These are phyloP conservation scores for Eurypyga helias DNA, from an alignment of 2,113 vertebrate species.

Conservation along the genomic window DNA sequence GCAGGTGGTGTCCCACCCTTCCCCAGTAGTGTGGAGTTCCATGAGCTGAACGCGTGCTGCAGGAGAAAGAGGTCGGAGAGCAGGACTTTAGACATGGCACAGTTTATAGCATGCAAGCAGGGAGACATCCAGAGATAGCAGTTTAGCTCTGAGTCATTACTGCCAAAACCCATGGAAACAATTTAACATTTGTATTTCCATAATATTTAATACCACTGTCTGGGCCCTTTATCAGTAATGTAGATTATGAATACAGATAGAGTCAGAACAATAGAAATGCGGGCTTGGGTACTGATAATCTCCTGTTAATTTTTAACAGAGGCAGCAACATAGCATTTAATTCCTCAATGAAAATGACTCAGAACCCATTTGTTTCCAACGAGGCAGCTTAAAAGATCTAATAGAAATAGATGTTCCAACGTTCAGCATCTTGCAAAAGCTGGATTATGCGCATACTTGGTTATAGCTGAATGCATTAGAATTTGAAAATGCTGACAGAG, in stretches of 20 bases:
- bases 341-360: slow-evolving; percentile 6
- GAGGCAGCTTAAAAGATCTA: not conserved
- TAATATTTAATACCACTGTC: slow-evolving; percentile 10
- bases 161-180: slow-evolving; percentile 22
- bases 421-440: not conserved
- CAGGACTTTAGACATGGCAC: not conserved
- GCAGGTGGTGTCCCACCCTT: not conserved
- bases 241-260: not conserved
- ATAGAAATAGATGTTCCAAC: not conserved
- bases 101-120: not conserved
- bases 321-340: not conserved
- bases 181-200: not conserved
- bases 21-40: fast-evolving
- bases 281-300: not conserved
- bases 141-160: slow-evolving; percentile 17
- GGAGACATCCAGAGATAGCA: not conserved
- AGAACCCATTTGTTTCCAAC: not conserved
- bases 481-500: not conserved
- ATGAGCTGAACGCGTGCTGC: not conserved
- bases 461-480: not conserved
- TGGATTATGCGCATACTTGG: not conserved
- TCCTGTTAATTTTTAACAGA: slow-evolving; percentile 24
- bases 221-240: slow-evolving; percentile 18
- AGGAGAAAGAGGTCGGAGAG: not conserved
- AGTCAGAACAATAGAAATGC: not conserved